These are phyloP conservation scores for Elanoides forficatus DNA, from an alignment of 2,113 vertebrate genomes.

Conservation along the genomic window DNA sequence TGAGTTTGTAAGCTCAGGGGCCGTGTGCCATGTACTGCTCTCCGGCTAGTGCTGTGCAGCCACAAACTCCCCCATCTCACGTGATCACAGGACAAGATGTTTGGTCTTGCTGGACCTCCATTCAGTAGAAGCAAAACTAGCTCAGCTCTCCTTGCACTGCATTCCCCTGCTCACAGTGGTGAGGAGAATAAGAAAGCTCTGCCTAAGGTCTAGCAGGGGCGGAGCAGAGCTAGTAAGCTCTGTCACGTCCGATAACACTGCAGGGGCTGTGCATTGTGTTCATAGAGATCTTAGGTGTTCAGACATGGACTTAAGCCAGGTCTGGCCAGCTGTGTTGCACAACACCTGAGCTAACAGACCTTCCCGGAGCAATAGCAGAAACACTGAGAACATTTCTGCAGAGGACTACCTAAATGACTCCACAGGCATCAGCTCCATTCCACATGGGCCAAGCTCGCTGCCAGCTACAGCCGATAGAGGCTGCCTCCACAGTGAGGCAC, in stretches of 20 bases:
- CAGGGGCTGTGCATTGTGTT: background rate
- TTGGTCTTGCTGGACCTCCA: background rate
- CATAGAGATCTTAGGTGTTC: background rate
- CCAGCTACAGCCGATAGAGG: background rate
- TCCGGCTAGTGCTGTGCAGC: background rate
- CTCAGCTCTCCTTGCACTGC: background rate
- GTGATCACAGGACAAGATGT: background rate
- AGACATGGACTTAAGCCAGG: background rate
- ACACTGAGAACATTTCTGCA: background rate
- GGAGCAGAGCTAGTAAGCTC: background rate
- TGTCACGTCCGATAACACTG: background rate
- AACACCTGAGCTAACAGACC: background rate
- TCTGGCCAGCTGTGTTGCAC: background rate
- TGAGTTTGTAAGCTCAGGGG: background rate
- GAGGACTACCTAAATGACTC: background rate
- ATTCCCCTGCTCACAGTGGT: background rate
- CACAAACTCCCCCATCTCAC: background rate
- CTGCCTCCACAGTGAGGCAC: background rate
- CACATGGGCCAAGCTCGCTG: background rate
- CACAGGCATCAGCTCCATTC: background rate
- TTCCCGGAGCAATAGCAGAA: background rate
- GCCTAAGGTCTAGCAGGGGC: background rate
- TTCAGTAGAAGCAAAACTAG: background rate
- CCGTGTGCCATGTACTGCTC: fast-evolving
- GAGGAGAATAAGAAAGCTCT: background rate